Percentiles rank a stretch among this genome's conserved stretches.
Conservation (phyloP, 2,113 vertebrate genomes). For the Noturus placidus region DNA sequence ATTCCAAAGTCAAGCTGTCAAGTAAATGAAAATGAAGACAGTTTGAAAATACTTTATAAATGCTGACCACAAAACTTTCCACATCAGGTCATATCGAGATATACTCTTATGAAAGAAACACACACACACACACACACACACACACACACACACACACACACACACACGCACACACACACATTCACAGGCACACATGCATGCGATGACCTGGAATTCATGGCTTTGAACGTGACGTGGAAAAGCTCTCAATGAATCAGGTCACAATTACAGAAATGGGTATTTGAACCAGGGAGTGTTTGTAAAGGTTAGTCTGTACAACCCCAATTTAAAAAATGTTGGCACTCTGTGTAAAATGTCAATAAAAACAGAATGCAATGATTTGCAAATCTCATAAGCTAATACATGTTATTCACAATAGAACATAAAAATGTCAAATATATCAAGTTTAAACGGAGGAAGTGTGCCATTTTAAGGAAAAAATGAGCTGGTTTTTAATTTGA, state of each 20-base stretch:
- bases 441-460: too few species aligned
- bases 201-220: conserved; percentile 1
- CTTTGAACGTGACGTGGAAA: not conserved
- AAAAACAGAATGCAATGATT: too few species aligned
- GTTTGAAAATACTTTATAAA: conserved; percentile 6
- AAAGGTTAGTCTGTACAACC: not conserved
- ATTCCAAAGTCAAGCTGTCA: not conserved
- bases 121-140: not conserved
- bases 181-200: not conserved
- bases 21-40: not conserved
- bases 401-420: too few species aligned
- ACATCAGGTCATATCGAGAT: conserved; percentile 30
- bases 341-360: too few species aligned
- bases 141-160: not conserved
- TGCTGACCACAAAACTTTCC: conserved; percentile 21
- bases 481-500: too few species aligned
- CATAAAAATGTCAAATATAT: too few species aligned
- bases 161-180: too few species aligned
- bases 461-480: too few species aligned
- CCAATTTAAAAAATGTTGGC: too few species aligned
- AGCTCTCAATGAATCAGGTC: not conserved
- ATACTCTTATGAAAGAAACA: not conserved
- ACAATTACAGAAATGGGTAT: not conserved
- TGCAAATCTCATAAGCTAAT: too few species aligned
- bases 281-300: not conserved